Evolutionary conservation across 2,113 vertebrate genomes (phyloP), one percentile per base, ranked within the genome.

Genomic region (Empidonax traillii): DNA sequence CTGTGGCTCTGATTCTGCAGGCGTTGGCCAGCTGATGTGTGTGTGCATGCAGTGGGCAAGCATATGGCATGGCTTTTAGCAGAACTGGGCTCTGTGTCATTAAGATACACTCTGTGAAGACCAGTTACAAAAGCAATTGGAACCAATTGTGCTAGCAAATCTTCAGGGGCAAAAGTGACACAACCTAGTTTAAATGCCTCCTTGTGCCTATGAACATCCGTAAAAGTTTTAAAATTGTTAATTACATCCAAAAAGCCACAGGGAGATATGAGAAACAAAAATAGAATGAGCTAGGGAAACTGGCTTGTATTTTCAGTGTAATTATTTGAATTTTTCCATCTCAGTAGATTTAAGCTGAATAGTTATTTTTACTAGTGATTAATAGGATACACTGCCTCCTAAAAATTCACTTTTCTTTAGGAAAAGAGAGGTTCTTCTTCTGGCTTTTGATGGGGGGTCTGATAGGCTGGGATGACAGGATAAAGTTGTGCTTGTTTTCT

Each of bases 21-120:
- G 23, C 13, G 9, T 3, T 19, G 30, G 11, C 23, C 66, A 67
- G 53, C 18, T 76, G 12, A 27, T 0, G 0, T 12, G 35, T 7
- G 12, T 14, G 39, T 11, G 16, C 12, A 8, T 21, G 19, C 65
- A 4, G 4, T 43, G 51, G 0, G 0, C 12, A 41, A 53, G 55
- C 35, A 13, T 2, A 0, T 0, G 3, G 41, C 30, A 19, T 2
- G 8, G 59, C 24, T 63, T 30, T 55, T 55, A 41, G 37, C 33
- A 77, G 59, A 68, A 41, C 0, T 19, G 18, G 49, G 23, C 25
- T 85, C 39, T 30, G 27, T 28, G 39, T 63, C 33, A 8, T 8
- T 24, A 56, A 63, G 24, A 65, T 9, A 41, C 0, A 4, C 6
- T 21, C 28, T 43, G 22, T 24, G 66, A 71, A 71, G 46, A n/a